Conservation (phyloP, 92 coral and sea anemone genomes). For the Epizoanthus illoricatus region DNA sequence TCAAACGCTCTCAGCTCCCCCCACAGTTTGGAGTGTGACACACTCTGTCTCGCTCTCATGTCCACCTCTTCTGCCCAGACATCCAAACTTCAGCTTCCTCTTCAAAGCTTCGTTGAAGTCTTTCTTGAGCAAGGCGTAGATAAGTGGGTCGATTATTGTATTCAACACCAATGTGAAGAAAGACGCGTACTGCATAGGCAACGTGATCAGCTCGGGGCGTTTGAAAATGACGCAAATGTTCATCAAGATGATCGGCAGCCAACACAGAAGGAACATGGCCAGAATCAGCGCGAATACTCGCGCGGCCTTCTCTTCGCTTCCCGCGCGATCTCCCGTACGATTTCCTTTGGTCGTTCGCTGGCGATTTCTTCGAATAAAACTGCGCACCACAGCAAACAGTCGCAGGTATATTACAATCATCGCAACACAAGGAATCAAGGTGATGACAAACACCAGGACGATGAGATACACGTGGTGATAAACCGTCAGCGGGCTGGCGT, state of each 20-base stretch:
- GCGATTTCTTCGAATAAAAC: conserved; percentile 71
- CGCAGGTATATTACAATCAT: conserved; percentile 76
- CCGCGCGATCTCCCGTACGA: conserved; percentile 80
- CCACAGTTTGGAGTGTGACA: conserved; percentile 25
- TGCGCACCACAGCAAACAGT: conserved; percentile 72
- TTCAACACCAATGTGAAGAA: conserved; percentile 79
- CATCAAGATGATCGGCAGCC: conserved; percentile 83
- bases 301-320: conserved; percentile 81
- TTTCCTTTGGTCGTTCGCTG: conserved; percentile 79
- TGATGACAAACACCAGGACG: conserved; percentile 62
- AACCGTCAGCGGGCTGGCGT: conserved; percentile 44
- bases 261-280: conserved; percentile 72
- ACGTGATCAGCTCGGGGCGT: conserved; percentile 52
- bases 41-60: background rate
- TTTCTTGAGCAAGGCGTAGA: conserved; percentile 77
- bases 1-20: conserved; percentile 8
- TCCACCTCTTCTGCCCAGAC: background rate
- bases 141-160: conserved; percentile 77
- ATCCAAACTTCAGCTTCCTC: conserved; percentile 17
- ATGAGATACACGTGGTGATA: conserved; percentile 69
- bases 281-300: conserved; percentile 76
- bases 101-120: conserved; percentile 68
- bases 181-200: conserved; percentile 59
- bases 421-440: conserved; percentile 68
- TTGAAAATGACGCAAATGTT: conserved; percentile 66